Evolutionary conservation across 2,797 vertebrate genomes (phyloP).

Genomic region (Adrianichthys oophorus): DNA sequence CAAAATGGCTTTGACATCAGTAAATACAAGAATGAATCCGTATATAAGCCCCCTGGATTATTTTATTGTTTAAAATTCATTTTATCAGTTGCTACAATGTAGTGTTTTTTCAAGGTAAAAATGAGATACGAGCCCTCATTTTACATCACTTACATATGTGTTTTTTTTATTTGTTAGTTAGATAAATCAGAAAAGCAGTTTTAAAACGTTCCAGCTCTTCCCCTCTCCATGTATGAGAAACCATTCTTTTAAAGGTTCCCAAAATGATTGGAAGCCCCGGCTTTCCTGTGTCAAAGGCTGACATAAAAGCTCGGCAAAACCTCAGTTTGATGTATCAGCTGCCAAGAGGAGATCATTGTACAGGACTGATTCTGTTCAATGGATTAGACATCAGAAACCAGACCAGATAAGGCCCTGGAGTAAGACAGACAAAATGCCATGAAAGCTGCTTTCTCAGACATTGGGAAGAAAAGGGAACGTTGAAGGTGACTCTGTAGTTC

Average conservation of each 20-base stretch:
- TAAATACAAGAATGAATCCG: too few relatives aligned
- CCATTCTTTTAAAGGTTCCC: slow-evolving; percentile 2
- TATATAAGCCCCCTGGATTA: too few relatives aligned
- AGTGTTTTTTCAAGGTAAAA: too few relatives aligned
- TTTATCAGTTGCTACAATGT: too few relatives aligned
- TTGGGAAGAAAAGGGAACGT: slow-evolving; percentile 12
- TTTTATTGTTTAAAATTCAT: too few relatives aligned
- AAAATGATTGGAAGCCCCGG: slow-evolving; percentile 7
- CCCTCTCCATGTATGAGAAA: neutral
- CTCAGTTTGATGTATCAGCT: slow-evolving; percentile 35
- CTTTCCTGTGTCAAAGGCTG: slow-evolving; percentile 15
- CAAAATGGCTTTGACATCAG: too few relatives aligned
- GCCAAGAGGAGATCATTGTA: slow-evolving; percentile 30
- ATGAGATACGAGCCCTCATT: too few relatives aligned
- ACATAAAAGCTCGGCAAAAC: slow-evolving; percentile 19
- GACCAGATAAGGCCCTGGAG: slow-evolving; percentile 11
- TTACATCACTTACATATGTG: too few relatives aligned
- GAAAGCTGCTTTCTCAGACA: slow-evolving; percentile 2
- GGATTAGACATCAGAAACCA: slow-evolving; percentile 20
- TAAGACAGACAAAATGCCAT: slow-evolving; percentile 9
- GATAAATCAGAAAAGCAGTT: neutral
- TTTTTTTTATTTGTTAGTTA: neutral
- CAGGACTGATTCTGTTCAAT: slow-evolving; percentile 27
- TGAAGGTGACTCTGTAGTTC: slow-evolving; percentile 6
- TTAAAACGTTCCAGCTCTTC: neutral